A percentile compares a stretch with the other conserved stretches of the same genome.
Evolutionary conservation across 2,888 invertebrate genomes (phyloP).

Genomic region (Stenodema calcarata): DNA sequence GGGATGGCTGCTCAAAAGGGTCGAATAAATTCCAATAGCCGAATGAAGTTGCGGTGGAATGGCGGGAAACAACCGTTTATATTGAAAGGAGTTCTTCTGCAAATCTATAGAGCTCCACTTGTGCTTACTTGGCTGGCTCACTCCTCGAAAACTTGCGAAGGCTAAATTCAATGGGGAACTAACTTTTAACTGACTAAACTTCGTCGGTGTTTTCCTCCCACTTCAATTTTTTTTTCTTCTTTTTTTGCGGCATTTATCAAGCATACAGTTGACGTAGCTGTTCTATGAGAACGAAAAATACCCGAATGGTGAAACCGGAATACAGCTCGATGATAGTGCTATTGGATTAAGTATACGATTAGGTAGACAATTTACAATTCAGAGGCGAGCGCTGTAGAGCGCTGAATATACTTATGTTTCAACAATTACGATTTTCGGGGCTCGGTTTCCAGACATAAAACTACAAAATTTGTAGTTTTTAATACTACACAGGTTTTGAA

Average conservation of each 20-base stretch:
- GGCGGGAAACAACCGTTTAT: background rate
- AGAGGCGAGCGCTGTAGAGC: no score
- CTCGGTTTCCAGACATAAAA: no score
- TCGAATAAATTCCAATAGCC: background rate
- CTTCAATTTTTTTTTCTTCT: background rate
- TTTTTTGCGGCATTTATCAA: background rate
- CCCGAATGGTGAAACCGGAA: background rate
- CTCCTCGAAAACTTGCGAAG: constrained; percentile 13
- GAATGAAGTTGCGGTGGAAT: background rate
- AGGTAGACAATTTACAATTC: no score
- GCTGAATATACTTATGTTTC: no score
- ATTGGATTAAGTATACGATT: no score
- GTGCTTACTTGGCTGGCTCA: constrained; percentile 14
- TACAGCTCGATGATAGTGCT: no score
- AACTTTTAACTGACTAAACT: constrained; percentile 32
- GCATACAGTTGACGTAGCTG: background rate
- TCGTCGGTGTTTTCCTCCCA: background rate
- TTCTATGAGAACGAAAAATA: background rate
- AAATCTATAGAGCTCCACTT: background rate
- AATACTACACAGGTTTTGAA: no score
- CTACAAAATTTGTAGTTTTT: no score
- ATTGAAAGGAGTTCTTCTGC: background rate
- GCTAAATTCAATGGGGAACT: constrained; percentile 18
- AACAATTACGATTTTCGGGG: no score
- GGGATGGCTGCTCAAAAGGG: no score